Base-by-base conservation (phyloP, 2,797 vertebrate genomes). In the Fistularia tabacaria region DNA sequence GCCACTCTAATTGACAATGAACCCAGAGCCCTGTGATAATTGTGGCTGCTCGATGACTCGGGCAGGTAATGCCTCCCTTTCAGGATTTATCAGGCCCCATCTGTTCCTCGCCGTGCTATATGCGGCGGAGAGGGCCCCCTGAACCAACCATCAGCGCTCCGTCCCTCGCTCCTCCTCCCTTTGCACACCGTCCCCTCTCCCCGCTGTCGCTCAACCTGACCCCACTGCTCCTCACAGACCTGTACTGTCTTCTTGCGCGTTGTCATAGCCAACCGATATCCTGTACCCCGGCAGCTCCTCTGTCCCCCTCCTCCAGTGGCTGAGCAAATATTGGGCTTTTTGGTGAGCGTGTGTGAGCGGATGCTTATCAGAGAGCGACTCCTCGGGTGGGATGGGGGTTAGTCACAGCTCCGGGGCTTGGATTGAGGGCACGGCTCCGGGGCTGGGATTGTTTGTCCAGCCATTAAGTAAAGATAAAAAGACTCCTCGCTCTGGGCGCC, bases 1-100 rank as follows among this genome's bases (percentile, higher is more conserved):
- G 92, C 92, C 92, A 91, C 90, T 93, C 90, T 93, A 93, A 96
- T 89, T 93, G 92, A 95, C 94, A 95, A 93, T 92, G 93, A 94
- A 93, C 92, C 87, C 91, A 90, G 91, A 87, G 88, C 88, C 91
- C 92, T 71, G 74, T 90, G 91, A 92, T 95, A 93, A 97, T 89
- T 91, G 89, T 90, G 91, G 90, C 91, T 94, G 91, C 68, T 66
- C 91, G 89, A 91, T 78, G 84, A 89, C 92, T 93, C 81, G 76
- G 86, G 90, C 92, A 97, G 94, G 94, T 95, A 94, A 92, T 89
- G 91, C 90, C 83, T 88, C 90, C 91, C 91, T 94, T 94, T 93
- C 90, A 95, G 90, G 85, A 89, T 89, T 93, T 92, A 90, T 91
- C 92, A 90, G 88, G 85, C 85, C 90, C 93, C 93, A 96, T 95